Conservation (phyloP, 35 echinoderm and acorn worm species). For the Ophioderma brevispina region DNA sequence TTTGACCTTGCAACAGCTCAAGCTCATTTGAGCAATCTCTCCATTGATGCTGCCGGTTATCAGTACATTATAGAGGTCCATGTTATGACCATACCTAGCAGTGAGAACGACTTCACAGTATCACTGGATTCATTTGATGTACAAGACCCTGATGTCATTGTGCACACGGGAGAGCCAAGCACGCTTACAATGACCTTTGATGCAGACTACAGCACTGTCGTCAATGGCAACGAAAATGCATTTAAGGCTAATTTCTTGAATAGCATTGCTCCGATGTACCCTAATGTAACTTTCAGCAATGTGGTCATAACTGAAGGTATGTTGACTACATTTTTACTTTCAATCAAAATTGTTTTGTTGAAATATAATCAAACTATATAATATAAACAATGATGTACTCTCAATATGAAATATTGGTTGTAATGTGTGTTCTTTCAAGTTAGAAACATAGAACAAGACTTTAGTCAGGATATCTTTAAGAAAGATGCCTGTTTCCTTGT, state of each 20-base stretch:
- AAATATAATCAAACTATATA: no score
- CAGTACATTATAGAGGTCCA: conserved; percentile 58
- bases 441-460: no score
- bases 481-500: no score
- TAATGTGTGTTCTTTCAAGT: no score
- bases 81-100: conserved; percentile 30
- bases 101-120: conserved; percentile 39
- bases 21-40: conserved; percentile 54
- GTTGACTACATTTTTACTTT: conserved; percentile 39
- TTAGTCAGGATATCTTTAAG: no score
- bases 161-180: conserved; percentile 40
- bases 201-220: conserved; percentile 55
- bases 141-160: background rate
- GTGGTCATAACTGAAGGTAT: conserved; percentile 46
- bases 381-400: no score
- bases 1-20: conserved; percentile 63
- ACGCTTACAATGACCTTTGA: conserved; percentile 42
- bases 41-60: conserved; percentile 49
- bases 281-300: conserved; percentile 60
- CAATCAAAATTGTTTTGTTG: no score
- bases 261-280: conserved; percentile 52
- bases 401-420: no score
- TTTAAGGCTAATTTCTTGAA: conserved; percentile 69
- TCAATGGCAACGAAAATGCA: conserved; percentile 46
- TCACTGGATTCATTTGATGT: conserved; percentile 69